Evolutionary conservation across 2,113 vertebrate species (phyloP).

Genomic region (Neotragus moschatus): DNA sequence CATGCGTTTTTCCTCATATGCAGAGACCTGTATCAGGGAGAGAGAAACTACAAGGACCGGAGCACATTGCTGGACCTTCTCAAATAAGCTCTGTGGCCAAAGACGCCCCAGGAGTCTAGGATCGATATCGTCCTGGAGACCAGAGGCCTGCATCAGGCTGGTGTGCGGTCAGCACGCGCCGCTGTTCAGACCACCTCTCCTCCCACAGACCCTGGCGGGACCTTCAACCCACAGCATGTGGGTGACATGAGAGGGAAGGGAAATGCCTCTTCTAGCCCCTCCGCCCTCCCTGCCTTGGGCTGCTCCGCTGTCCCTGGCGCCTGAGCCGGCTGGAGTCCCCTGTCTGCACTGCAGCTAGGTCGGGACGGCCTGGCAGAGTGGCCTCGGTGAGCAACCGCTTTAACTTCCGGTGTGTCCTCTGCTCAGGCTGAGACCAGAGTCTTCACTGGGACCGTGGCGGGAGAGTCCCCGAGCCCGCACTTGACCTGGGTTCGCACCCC

Average conservation of each 20-base stretch:
- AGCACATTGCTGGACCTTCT: neutral
- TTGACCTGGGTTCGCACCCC: neutral
- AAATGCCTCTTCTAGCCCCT: neutral
- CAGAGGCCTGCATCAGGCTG: neutral
- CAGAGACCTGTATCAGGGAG: neutral
- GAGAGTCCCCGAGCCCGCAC: neutral
- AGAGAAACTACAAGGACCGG: neutral
- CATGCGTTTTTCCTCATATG: neutral
- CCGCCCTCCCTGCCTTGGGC: neutral
- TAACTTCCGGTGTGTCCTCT: rapidly evolving
- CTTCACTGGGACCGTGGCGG: neutral
- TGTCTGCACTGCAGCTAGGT: neutral
- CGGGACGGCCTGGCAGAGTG: neutral
- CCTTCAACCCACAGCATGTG: neutral
- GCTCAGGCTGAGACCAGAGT: neutral
- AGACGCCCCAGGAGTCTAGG: neutral
- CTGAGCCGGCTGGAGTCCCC: neutral
- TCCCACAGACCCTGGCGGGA: neutral
- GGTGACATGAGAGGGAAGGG: neutral
- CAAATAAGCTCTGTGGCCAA: neutral
- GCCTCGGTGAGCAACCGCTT: rapidly evolving
- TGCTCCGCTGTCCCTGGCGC: neutral
- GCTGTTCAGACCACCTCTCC: neutral
- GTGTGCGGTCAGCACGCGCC: neutral
- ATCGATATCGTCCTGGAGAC: neutral